Evolutionary conservation across 2,113 vertebrate species (phyloP).

Genomic region (Atlantisia rogersi): DNA sequence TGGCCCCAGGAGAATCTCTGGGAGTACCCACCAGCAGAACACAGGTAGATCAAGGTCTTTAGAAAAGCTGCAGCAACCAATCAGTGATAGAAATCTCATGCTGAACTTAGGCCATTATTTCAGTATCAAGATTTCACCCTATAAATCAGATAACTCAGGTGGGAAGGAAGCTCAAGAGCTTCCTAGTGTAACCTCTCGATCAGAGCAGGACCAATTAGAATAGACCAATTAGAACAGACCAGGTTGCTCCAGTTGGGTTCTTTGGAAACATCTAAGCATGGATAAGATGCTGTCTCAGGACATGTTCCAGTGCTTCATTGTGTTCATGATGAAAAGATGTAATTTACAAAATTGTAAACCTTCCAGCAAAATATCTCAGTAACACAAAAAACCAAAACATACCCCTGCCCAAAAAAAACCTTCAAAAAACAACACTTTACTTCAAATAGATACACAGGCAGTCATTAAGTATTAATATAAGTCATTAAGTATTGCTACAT

Average conservation of each 20-base stretch:
- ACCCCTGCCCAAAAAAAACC: too few relatives aligned
- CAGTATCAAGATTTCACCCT: background rate
- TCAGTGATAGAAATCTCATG: background rate
- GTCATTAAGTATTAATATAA: too few relatives aligned
- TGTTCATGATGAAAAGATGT: background rate
- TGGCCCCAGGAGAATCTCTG: rapidly evolving
- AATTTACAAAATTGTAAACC: background rate
- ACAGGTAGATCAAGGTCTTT: background rate
- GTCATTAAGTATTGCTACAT: background rate
- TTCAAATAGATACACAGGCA: rapidly evolving
- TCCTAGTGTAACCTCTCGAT: background rate
- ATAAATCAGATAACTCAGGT: background rate
- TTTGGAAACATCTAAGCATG: background rate
- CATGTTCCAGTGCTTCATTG: background rate
- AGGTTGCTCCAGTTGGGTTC: rapidly evolving
- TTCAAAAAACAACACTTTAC: too few relatives aligned
- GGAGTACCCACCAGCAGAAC: background rate
- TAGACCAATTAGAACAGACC: background rate
- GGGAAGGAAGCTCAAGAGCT: background rate
- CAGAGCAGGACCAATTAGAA: background rate
- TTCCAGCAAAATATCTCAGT: background rate
- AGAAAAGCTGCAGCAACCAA: background rate
- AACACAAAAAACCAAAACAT: background rate
- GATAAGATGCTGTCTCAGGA: rapidly evolving
- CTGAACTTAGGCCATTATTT: background rate